Percentiles rank a stretch among this genome's conserved stretches.
Conservation (phyloP, 2,797 vertebrate species). For the Spinus olivaceus region DNA sequence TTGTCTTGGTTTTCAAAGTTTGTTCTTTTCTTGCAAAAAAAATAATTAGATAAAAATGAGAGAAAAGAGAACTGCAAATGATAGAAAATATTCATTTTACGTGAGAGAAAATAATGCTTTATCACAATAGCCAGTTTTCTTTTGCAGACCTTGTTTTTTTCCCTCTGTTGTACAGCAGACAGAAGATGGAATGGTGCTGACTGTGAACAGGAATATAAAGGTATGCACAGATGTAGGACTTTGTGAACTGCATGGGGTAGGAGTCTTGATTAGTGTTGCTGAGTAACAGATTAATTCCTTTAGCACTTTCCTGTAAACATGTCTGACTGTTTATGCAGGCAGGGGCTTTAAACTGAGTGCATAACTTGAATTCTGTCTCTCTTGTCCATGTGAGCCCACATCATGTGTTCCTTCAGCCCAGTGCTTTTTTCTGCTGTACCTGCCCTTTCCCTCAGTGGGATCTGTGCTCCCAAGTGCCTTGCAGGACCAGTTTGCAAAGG, state of each 20-base stretch:
- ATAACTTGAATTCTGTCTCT: conserved; percentile 5
- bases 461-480: not conserved
- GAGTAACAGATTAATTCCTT: conserved; percentile 68
- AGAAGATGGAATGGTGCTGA: conserved; percentile 25
- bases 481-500: not conserved
- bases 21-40: not conserved
- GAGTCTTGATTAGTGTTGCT: conserved; percentile 66
- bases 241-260: conserved; percentile 61
- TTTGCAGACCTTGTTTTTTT: not conserved
- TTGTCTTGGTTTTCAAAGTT: conserved; percentile 2
- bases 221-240: conserved; percentile 49
- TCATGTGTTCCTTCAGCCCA: not conserved
- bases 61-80: not conserved
- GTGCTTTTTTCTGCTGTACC: not conserved
- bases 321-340: conserved; percentile 3
- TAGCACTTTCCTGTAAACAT: conserved; percentile 28
- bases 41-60: not conserved
- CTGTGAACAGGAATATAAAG: conserved; percentile 39
- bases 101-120: not conserved
- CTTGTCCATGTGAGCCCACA: not conserved
- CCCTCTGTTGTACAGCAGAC: not conserved
- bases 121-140: not conserved
- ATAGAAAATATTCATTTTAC: not conserved
- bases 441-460: not conserved
- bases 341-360: not conserved